Evolutionary conservation across 2,797 vertebrate species (phyloP).

Genomic region (Otolemur crassicaudatus): DNA sequence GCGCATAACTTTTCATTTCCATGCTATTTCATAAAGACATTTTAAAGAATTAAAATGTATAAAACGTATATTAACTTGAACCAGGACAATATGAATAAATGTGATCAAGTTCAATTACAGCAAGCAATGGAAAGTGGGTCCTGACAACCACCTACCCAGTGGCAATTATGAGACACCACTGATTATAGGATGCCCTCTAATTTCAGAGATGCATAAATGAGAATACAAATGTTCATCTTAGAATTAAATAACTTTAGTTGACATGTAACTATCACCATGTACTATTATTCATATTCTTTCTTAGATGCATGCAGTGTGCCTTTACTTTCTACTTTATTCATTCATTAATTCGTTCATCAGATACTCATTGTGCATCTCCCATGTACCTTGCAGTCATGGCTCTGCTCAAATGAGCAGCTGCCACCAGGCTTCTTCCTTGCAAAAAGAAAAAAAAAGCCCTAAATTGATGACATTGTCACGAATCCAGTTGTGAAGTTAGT

Average conservation of each 20-base stretch:
- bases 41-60: constrained; percentile 35
- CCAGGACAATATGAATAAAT: neutral
- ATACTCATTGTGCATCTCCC: neutral
- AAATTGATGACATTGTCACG: neutral
- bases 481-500: neutral
- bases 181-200: neutral
- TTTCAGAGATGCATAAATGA: neutral
- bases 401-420: neutral
- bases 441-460: neutral
- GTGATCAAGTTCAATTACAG: neutral
- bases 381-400: neutral
- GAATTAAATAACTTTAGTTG: neutral
- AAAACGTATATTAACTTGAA: neutral
- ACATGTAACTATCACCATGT: neutral
- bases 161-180: neutral
- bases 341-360: neutral
- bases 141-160: neutral
- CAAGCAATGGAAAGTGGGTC: neutral
- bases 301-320: neutral
- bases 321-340: neutral
- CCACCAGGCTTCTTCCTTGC: neutral
- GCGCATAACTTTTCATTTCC: neutral
- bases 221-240: neutral
- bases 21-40: constrained; percentile 1
- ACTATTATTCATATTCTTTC: neutral